Conservation (phyloP, 2,888 invertebrate species). For the Melanophora roralis region DNA sequence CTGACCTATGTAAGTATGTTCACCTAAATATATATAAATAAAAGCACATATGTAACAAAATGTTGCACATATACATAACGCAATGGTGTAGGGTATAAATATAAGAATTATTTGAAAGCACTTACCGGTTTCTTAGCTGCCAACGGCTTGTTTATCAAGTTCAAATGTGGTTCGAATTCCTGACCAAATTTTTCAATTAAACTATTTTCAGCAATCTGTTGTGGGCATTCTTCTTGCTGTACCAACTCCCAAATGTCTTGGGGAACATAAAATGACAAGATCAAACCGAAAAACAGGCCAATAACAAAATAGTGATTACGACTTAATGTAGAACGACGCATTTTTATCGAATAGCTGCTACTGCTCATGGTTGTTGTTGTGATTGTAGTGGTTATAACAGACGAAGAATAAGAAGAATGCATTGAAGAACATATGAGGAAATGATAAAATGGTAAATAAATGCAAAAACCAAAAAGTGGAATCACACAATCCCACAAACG, state of each 20-base stretch:
- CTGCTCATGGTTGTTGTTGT: conserved; percentile 4
- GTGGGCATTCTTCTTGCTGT: conserved; percentile 77
- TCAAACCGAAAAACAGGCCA: conserved; percentile 74
- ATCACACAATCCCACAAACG: neutral
- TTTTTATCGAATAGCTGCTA: conserved; percentile 61
- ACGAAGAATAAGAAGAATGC: conserved; percentile 35
- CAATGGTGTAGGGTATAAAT: no score
- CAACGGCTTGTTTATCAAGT: conserved; percentile 77
- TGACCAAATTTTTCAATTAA: conserved; percentile 76
- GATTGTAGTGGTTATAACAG: conserved; percentile 27
- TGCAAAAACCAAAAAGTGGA: neutral
- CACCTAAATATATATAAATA: no score
- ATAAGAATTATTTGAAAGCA: conserved; percentile 25
- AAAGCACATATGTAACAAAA: no score
- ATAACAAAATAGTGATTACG: conserved; percentile 76
- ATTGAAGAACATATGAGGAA: conserved; percentile 42
- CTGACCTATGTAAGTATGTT: no score
- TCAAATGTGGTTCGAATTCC: conserved; percentile 77
- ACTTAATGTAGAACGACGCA: conserved; percentile 74
- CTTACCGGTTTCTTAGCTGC: conserved; percentile 77
- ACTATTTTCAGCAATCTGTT: conserved; percentile 74
- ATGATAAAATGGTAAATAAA: conserved; percentile 2
- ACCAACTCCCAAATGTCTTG: conserved; percentile 76
- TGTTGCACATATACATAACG: no score
- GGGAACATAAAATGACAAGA: conserved; percentile 75